Evolutionary conservation across 92 coral and sea anemone genomes (phyloP).

Genomic region (Porites evermanni): DNA sequence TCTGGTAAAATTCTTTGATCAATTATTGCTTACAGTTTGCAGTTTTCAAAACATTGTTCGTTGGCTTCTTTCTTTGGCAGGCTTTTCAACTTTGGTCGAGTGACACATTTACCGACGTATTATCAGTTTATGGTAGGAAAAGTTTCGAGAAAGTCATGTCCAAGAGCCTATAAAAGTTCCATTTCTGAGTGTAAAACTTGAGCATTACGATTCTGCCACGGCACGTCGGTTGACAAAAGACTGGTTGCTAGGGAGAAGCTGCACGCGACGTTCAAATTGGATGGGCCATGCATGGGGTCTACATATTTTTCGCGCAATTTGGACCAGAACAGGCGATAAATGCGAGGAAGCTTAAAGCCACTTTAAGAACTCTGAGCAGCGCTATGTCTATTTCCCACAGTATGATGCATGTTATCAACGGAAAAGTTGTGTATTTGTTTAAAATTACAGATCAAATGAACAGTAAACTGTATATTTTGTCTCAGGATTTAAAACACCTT

Average conservation of each 20-base stretch:
- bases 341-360: constrained; percentile 38
- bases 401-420: constrained; percentile 9
- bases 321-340: constrained; percentile 27
- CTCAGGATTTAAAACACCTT: not conserved
- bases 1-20: not conserved
- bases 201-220: not conserved
- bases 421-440: constrained; percentile 47
- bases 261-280: constrained; percentile 21
- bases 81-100: constrained; percentile 31
- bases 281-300: constrained; percentile 27
- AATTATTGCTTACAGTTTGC: not conserved
- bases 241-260: not conserved
- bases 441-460: constrained; percentile 33
- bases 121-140: constrained; percentile 10
- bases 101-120: constrained; percentile 25
- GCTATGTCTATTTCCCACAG: not conserved
- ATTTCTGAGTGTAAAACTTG: constrained; percentile 7
- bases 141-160: not conserved
- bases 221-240: not conserved
- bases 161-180: constrained; percentile 2
- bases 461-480: constrained; percentile 22
- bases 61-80: constrained; percentile 33
- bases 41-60: not conserved
- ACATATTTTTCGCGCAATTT: constrained; percentile 26
- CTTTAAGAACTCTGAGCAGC: constrained; percentile 9